These are phyloP conservation scores for Rhizoglyphus robini DNA, from an alignment of 1,140 invertebrate genomes.

Conservation along the genomic window DNA sequence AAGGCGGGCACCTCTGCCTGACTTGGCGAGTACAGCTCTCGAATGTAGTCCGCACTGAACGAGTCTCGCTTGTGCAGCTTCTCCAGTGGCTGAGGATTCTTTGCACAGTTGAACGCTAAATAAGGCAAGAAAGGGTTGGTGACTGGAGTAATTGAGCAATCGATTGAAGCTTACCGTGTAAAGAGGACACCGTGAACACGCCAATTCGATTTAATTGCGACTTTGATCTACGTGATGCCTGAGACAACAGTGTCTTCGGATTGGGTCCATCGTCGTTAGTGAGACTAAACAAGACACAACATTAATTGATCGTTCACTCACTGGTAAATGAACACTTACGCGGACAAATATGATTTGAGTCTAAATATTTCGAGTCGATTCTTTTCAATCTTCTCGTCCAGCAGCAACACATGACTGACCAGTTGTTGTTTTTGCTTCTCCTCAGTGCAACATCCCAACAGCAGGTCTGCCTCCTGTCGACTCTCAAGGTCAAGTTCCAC, in stretches of 20 bases:
- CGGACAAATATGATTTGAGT: constrained; percentile 89
- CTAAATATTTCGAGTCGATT: constrained; percentile 93
- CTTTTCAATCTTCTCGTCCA: constrained; percentile 91
- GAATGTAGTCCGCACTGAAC: constrained; percentile 1
- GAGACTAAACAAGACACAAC: neutral
- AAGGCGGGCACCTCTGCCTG: constrained; percentile 1
- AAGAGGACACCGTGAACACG: constrained; percentile 92
- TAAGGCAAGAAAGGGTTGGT: neutral
- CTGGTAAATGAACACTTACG: constrained; percentile 7
- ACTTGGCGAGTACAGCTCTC: constrained; percentile 6
- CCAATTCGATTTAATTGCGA: constrained; percentile 83
- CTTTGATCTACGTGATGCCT: constrained; percentile 87
- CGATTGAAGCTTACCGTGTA: constrained; percentile 48
- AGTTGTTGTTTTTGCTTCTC: constrained; percentile 70
- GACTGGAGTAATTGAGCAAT: neutral
- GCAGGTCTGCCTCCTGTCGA: constrained; percentile 65
- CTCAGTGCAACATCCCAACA: constrained; percentile 87
- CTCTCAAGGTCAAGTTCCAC: constrained; percentile 60
- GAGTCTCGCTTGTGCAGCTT: constrained; percentile 7
- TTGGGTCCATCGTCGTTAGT: constrained; percentile 87
- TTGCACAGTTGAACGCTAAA: constrained; percentile 19
- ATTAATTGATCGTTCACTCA: neutral
- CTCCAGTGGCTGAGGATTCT: constrained; percentile 6
- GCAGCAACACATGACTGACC: constrained; percentile 77
- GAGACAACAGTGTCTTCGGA: constrained; percentile 87